Conservation (phyloP, 2,113 vertebrate genomes). For the Pheucticus melanocephalus region DNA sequence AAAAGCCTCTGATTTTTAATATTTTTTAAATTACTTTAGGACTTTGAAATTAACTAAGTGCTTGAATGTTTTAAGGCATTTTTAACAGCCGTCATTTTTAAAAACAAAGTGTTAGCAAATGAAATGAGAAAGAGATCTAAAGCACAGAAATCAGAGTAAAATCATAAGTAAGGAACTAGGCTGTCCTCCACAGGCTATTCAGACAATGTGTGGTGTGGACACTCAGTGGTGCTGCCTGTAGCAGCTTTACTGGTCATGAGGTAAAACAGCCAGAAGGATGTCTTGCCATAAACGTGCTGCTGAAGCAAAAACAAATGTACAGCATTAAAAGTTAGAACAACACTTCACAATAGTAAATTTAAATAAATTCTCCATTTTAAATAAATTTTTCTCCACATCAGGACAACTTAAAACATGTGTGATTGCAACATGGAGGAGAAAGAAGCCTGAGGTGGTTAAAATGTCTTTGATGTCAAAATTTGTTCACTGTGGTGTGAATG, state of each 20-base stretch:
- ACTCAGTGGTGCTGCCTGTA: background rate
- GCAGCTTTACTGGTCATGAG: background rate
- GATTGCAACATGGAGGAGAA: background rate
- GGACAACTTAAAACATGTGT: background rate
- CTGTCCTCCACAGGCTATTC: background rate
- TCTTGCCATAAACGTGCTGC: background rate
- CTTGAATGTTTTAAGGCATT: background rate
- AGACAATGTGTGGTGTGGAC: background rate
- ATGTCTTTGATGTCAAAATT: conserved; percentile 34
- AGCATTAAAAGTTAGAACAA: background rate
- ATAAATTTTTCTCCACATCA: background rate
- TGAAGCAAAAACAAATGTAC: background rate
- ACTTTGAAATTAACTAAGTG: background rate
- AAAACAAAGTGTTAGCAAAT: background rate
- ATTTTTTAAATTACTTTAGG: background rate
- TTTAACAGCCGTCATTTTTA: background rate
- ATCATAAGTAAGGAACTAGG: background rate
- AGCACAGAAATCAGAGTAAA: background rate
- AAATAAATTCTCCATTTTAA: background rate
- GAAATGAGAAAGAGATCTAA: background rate
- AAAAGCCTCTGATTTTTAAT: background rate
- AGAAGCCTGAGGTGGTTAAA: background rate
- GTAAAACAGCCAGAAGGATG: background rate
- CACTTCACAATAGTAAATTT: background rate
- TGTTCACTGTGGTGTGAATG: background rate